Base-by-base conservation (phyloP, 2,888 invertebrate species). In the Tetranychus truncatus region DNA sequence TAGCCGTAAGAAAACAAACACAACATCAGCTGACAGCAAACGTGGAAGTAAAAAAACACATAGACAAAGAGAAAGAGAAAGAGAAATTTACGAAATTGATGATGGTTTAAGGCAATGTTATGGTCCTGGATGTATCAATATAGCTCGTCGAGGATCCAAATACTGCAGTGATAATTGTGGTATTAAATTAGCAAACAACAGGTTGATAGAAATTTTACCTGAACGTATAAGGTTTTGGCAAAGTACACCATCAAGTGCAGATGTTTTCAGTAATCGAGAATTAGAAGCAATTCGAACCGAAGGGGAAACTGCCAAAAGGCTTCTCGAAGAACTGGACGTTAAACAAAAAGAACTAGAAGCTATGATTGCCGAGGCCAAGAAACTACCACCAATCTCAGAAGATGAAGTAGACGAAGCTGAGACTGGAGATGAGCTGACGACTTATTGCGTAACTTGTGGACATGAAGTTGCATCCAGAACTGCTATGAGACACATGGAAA, bases 401-500 rank as follows among this genome's bases (percentile, higher is more conserved):
- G 84, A 86, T 8, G 82, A 81, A 67, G 77, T 78, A 8, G 87
- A 87, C 77, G 77, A 77, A 66, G 21, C 34, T 6, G 77, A 77
- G 34, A 66, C 65, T 45, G 74, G 44, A 24, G 79, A 79, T 76
- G 88, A 89, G 80, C 88, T 89, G 77, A 91, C 90, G 74, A 91
- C 93, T 87, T 93, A 93, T 82, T 97, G 97, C 83, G 92, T 96
- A 55, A 95, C 95, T 0, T 97, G 97, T 84, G 96, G 96, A 0
- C 92, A 92, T 82, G 95, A 96, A 85, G 90, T 96, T 77, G 91
- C 92, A 82, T 45, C 46, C 55, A 66, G 45, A 67, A 55, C 91
- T 0, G 95, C 95, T 0, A 88, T 95, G 24, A 91, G 92, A 80
- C 97, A 97, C 81, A 94, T 97, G 93, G 96, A 95, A 84, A 94